phyloP scores from a whole-genome alignment of 2,113 vertebrate genomes.

The Hippocampus abdominalis region DNA sequence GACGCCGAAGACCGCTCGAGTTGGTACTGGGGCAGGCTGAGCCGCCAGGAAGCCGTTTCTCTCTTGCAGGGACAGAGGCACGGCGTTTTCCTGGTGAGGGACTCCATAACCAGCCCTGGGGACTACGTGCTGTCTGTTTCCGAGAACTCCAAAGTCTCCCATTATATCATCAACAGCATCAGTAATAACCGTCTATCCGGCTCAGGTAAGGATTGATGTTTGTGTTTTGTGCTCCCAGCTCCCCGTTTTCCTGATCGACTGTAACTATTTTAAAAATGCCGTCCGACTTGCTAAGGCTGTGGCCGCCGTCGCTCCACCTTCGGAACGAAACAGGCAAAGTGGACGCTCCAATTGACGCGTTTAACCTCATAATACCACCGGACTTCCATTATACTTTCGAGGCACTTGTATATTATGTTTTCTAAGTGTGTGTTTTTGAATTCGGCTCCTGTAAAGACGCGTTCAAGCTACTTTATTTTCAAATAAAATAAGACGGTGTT shows the following conservation, averaged over 20 bases:
- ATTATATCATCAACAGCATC: slow-evolving; percentile 99
- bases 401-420: not conserved
- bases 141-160: slow-evolving; percentile 97
- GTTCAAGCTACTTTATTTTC: not conserved
- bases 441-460: not conserved
- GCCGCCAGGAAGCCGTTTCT: slow-evolving; percentile 88
- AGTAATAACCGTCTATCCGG: slow-evolving; percentile 80
- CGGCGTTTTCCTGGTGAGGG: slow-evolving; percentile 95
- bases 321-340: not conserved
- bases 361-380: not conserved
- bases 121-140: slow-evolving; percentile 98
- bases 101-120: slow-evolving; percentile 94
- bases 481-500: not conserved
- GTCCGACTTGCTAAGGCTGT: slow-evolving; percentile 6
- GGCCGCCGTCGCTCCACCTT: slow-evolving; percentile 4
- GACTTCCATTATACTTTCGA: too few relatives aligned
- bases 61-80: slow-evolving; percentile 95
- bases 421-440: not conserved
- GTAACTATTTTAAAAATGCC: not conserved
- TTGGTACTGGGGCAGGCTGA: slow-evolving; percentile 94
- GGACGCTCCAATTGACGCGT: not conserved
- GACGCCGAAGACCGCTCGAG: slow-evolving; percentile 91
- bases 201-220: slow-evolving; percentile 62
- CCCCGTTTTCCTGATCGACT: not conserved
- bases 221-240: not conserved